These are phyloP conservation scores for Rhabdomys dilectus DNA, from an alignment of 2,113 vertebrate species.

Conservation along the genomic window DNA sequence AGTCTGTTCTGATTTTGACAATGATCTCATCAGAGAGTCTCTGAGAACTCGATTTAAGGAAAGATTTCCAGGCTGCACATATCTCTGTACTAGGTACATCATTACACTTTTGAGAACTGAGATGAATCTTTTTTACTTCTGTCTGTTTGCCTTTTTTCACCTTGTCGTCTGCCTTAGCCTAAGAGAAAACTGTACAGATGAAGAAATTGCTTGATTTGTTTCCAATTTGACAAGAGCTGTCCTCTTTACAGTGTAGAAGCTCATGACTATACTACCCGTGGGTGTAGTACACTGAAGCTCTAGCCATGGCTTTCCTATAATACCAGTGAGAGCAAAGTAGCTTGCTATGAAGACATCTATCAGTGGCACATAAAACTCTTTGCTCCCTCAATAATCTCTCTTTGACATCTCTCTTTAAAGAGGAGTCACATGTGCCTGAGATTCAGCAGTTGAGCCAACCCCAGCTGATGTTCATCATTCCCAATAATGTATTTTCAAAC, in stretches of 20 bases:
- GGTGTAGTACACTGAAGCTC: neutral
- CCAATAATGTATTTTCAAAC: neutral
- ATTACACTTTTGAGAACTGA: neutral
- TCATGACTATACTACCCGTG: neutral
- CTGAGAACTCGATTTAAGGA: neutral
- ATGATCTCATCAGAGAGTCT: neutral
- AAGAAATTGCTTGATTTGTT: neutral
- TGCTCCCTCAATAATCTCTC: neutral
- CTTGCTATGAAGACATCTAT: neutral
- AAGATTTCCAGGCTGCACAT: neutral
- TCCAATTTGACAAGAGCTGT: neutral
- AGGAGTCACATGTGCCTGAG: neutral
- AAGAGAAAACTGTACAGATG: neutral
- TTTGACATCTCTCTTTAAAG: neutral
- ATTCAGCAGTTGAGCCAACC: neutral
- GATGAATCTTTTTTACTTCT: neutral
- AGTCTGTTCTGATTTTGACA: neutral
- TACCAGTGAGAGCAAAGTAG: neutral
- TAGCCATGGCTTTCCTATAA: neutral
- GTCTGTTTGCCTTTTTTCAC: neutral
- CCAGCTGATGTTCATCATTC: neutral
- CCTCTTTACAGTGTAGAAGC: neutral
- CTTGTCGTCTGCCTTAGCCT: neutral
- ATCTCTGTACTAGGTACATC: neutral
- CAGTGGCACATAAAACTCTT: neutral